A percentile compares a stretch with the other conserved stretches of the same genome.
phyloP scores from a whole-genome alignment of 2,888 invertebrate genomes.

The Aethes cnicana region DNA sequence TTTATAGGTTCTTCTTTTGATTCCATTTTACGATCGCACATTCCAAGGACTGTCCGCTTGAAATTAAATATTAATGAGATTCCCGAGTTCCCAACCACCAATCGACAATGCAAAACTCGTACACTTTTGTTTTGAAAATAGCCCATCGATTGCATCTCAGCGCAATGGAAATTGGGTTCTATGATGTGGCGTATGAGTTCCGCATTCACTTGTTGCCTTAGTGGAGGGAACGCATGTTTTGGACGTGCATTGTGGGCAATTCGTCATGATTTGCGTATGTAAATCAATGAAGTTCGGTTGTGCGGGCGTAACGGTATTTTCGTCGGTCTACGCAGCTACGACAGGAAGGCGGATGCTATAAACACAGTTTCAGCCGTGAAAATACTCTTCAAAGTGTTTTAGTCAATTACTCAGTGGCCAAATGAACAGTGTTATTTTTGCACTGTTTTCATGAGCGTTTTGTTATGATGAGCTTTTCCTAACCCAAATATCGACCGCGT shows the following conservation, averaged over 20 bases:
- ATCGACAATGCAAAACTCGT: conserved; percentile 37
- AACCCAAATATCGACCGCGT: too few relatives aligned
- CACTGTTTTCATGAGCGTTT: neutral
- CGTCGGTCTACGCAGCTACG: conserved; percentile 70
- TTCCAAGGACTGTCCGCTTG: conserved; percentile 38
- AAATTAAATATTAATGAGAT: conserved; percentile 45
- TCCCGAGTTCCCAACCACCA: conserved; percentile 39
- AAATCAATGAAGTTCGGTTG: conserved; percentile 77
- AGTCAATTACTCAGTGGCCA: conserved; percentile 47
- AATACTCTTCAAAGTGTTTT: conserved; percentile 55
- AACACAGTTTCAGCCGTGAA: conserved; percentile 73
- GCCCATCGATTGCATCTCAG: conserved; percentile 44
- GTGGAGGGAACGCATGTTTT: conserved; percentile 55
- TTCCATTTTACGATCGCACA: conserved; percentile 41
- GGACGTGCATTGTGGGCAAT: conserved; percentile 73
- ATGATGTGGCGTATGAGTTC: conserved; percentile 38
- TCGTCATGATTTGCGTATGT: conserved; percentile 81
- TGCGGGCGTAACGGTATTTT: conserved; percentile 78
- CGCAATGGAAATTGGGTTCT: conserved; percentile 34
- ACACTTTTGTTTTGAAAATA: conserved; percentile 38
- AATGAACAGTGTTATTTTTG: neutral
- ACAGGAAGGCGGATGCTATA: conserved; percentile 80
- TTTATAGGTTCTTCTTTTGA: conserved; percentile 32
- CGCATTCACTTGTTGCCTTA: conserved; percentile 44
- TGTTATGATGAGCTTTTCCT: neutral